Conservation (phyloP, 2,797 vertebrate species). For the Chaenodraco wilsoni region DNA sequence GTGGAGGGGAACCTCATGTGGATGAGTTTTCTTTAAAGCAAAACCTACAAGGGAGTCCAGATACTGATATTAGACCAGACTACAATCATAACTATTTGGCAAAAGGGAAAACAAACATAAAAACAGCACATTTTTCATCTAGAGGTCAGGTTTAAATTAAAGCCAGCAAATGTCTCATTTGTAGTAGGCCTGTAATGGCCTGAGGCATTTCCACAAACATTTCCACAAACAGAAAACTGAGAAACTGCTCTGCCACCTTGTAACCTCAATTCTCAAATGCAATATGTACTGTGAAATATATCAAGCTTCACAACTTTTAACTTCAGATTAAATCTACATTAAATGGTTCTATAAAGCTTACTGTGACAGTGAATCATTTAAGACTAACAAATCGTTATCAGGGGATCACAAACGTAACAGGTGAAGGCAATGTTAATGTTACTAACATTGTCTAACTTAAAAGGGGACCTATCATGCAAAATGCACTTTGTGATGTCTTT, state of each 20-base stretch:
- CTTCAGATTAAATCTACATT: no score
- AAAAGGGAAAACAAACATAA: conserved; percentile 27
- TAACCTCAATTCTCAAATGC: background rate
- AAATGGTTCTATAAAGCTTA: no score
- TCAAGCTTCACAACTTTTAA: no score
- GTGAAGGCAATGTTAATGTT: no score
- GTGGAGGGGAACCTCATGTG: conserved; percentile 1
- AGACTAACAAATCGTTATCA: no score
- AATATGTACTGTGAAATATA: no score
- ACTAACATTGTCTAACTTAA: no score
- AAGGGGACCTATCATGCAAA: no score
- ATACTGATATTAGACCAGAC: background rate
- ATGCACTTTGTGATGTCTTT: no score
- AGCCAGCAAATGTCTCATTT: conserved; percentile 21
- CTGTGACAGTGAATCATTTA: no score
- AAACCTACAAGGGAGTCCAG: conserved; percentile 8
- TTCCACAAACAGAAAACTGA: conserved; percentile 22
- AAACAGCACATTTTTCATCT: conserved; percentile 29
- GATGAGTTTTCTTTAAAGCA: conserved; percentile 17
- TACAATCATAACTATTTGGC: conserved; percentile 10
- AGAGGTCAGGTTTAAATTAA: conserved; percentile 16
- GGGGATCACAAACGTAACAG: no score
- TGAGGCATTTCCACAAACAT: conserved; percentile 15
- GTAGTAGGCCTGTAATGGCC: conserved; percentile 10
- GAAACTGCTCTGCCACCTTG: conserved; percentile 27